These are phyloP conservation scores for Buceros bicornis DNA, from an alignment of 2,797 vertebrate genomes.

Conservation along the genomic window DNA sequence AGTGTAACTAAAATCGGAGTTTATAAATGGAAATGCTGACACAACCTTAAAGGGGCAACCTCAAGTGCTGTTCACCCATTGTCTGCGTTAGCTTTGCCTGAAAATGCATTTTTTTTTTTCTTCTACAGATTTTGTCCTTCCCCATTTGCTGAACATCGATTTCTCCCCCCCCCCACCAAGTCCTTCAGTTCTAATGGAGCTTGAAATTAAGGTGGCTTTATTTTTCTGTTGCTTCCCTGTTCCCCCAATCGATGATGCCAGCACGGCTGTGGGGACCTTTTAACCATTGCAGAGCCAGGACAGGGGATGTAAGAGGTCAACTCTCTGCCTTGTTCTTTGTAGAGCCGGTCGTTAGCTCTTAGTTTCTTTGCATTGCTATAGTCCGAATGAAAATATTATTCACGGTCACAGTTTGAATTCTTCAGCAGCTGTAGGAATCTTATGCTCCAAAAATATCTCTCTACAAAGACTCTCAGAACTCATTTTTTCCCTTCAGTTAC, in stretches of 20 bases:
- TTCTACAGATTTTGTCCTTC: constrained; percentile 65
- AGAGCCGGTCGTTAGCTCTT: not conserved
- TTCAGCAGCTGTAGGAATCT: not conserved
- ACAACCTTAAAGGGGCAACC: constrained; percentile 53
- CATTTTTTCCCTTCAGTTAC: fast-evolving
- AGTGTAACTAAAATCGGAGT: constrained; percentile 50
- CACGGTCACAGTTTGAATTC: not conserved
- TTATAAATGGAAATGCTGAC: constrained; percentile 70
- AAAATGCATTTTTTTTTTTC: constrained; percentile 42
- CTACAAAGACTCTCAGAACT: not conserved
- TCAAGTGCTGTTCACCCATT: constrained; percentile 45
- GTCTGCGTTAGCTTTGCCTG: constrained; percentile 55
- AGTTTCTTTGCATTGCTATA: not conserved
- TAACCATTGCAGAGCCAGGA: constrained; percentile 25
- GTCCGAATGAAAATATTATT: not conserved
- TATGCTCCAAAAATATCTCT: not conserved
- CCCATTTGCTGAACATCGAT: constrained; percentile 69
- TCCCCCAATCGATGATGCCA: constrained; percentile 65
- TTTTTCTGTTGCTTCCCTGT: constrained; percentile 64
- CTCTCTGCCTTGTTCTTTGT: not conserved
- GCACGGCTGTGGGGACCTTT: constrained; percentile 64
- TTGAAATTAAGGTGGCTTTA: constrained; percentile 77
- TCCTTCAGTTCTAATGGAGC: constrained; percentile 74
- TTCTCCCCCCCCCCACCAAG: constrained; percentile 10
- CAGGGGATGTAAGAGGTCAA: not conserved